These are phyloP conservation scores for Drosophila tripunctata DNA, from an alignment of 2,888 invertebrate genomes.

Conservation along the genomic window DNA sequence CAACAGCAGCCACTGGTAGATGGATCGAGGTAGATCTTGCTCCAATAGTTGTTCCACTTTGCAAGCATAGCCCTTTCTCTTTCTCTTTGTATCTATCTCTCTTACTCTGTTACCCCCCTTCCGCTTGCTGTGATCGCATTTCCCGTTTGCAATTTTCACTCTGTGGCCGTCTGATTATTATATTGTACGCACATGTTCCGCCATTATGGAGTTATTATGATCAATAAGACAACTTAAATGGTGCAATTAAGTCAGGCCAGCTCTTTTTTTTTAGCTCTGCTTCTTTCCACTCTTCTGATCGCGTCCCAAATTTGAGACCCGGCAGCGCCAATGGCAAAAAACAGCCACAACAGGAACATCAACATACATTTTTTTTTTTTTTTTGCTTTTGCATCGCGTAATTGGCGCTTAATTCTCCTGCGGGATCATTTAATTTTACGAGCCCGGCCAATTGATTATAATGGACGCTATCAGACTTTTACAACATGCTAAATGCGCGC, in stretches of 20 bases:
- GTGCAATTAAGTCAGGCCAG: conserved; percentile 83
- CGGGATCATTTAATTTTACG: conserved; percentile 84
- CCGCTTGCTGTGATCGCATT: conserved; percentile 38
- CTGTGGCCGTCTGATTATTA: conserved; percentile 72
- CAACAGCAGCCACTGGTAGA: conserved; percentile 25
- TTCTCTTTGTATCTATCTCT: background rate
- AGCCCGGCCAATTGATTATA: conserved; percentile 84
- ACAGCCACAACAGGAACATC: conserved; percentile 6
- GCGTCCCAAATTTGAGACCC: conserved; percentile 71
- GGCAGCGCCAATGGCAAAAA: conserved; percentile 66
- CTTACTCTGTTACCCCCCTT: conserved; percentile 6
- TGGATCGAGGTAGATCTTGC: conserved; percentile 13
- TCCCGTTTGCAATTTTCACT: conserved; percentile 78
- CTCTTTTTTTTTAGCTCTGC: conserved; percentile 32
- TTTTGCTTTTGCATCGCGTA: conserved; percentile 71
- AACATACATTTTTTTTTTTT: conserved; percentile 35
- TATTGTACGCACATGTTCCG: conserved; percentile 84
- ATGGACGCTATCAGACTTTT: conserved; percentile 83
- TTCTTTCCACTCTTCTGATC: conserved; percentile 48
- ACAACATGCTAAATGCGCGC: conserved; percentile 83
- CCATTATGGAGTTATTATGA: conserved; percentile 85
- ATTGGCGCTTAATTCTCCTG: conserved; percentile 84
- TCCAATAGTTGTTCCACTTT: conserved; percentile 64
- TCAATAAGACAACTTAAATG: conserved; percentile 84
- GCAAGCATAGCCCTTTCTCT: conserved; percentile 33